A percentile compares a stretch with the other conserved stretches of the same genome.
These are phyloP conservation scores for Drosophila elegans DNA, from an alignment of 1,140 invertebrate species.

Conservation along the genomic window DNA sequence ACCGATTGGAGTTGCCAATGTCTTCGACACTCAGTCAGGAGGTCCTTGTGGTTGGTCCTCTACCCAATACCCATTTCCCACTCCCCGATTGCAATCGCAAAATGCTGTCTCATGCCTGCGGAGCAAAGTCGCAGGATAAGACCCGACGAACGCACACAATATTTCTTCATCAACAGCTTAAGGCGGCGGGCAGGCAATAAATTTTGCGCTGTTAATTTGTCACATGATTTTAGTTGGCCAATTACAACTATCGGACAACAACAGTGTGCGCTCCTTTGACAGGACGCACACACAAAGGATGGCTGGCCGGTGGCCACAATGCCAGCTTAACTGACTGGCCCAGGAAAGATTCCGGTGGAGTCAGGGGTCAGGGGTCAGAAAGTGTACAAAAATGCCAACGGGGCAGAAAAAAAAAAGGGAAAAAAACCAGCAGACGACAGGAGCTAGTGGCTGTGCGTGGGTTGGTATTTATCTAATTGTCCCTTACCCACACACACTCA, in stretches of 20 bases:
- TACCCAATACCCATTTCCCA: neutral
- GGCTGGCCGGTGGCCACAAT: slow-evolving; percentile 52
- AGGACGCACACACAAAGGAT: slow-evolving; percentile 57
- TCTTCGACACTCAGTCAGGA: slow-evolving; percentile 41
- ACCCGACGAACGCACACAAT: slow-evolving; percentile 59
- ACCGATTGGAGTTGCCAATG: slow-evolving; percentile 31
- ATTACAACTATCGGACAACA: slow-evolving; percentile 81
- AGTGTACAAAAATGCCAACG: slow-evolving; percentile 80
- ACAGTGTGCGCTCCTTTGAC: slow-evolving; percentile 43
- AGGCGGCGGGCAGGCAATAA: slow-evolving; percentile 81
- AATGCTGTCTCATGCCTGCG: slow-evolving; percentile 67
- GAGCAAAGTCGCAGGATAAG: slow-evolving; percentile 36
- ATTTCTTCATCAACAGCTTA: slow-evolving; percentile 83
- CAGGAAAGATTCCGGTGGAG: slow-evolving; percentile 2
- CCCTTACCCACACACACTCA: slow-evolving; percentile 39
- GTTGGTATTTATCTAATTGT: slow-evolving; percentile 81
- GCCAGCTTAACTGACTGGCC: slow-evolving; percentile 72
- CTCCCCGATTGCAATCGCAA: slow-evolving; percentile 56
- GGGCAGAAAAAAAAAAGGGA: slow-evolving; percentile 43
- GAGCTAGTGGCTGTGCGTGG: slow-evolving; percentile 57
- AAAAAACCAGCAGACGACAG: slow-evolving; percentile 23
- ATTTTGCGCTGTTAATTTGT: slow-evolving; percentile 83
- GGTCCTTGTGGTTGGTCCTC: slow-evolving; percentile 17
- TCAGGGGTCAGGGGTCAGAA: slow-evolving; percentile 29
- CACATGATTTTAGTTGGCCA: slow-evolving; percentile 83